Conservation (phyloP, 2,113 vertebrate genomes). For the Tiliqua scincoides region DNA sequence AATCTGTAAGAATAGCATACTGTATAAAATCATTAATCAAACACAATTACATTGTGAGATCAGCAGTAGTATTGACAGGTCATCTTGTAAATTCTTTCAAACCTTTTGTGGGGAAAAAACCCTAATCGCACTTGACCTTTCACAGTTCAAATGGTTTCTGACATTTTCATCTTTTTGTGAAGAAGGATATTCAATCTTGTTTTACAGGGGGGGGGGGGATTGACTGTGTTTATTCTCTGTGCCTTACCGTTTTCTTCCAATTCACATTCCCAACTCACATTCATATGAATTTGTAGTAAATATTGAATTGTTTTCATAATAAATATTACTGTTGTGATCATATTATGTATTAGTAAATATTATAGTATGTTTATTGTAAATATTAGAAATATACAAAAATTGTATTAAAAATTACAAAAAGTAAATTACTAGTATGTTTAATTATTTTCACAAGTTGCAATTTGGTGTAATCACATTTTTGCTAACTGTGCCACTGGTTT, state of each 20-base stretch:
- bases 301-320: not conserved
- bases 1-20: not conserved
- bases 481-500: not conserved
- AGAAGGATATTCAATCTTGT: not conserved
- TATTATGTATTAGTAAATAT: no score
- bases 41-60: slow-evolving; percentile 12
- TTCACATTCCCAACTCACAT: not conserved
- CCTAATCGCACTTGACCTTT: slow-evolving; percentile 9
- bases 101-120: slow-evolving; percentile 10
- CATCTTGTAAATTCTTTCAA: slow-evolving; percentile 20
- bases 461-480: not conserved
- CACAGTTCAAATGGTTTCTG: not conserved
- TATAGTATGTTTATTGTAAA: no score
- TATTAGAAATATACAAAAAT: not conserved
- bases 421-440: not conserved
- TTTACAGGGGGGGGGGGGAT: not conserved
- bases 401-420: not conserved
- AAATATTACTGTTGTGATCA: not conserved
- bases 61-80: not conserved
- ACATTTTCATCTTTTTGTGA: slow-evolving; percentile 33
- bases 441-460: not conserved
- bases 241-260: not conserved
- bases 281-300: not conserved
- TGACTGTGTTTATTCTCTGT: not conserved
- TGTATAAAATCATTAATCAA: slow-evolving; percentile 28